Conservation (phyloP, 2,113 vertebrate genomes). For the Menidia beryllina region DNA sequence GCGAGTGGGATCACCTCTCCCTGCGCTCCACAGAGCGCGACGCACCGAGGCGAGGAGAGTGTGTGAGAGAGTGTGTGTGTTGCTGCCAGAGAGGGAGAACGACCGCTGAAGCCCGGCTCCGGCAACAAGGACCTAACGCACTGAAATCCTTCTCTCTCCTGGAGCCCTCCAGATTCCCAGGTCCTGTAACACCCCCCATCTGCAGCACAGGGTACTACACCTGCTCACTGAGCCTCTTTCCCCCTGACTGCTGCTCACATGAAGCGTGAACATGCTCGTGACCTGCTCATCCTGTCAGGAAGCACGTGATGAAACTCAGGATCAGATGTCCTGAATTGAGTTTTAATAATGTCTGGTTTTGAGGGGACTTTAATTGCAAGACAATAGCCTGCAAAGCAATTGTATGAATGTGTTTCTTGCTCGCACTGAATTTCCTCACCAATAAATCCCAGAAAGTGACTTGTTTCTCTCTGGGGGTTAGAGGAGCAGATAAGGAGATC, state of each 20-base stretch:
- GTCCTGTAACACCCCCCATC: constrained; percentile 76
- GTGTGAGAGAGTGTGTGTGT: background rate
- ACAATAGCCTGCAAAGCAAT: too few species aligned
- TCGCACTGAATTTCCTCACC: too few species aligned
- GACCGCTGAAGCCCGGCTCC: constrained; percentile 48
- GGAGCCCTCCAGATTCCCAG: constrained; percentile 66
- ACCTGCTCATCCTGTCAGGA: constrained; percentile 11
- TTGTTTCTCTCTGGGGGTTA: too few species aligned
- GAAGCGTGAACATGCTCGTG: constrained; percentile 57
- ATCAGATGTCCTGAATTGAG: too few species aligned
- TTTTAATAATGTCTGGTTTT: too few species aligned
- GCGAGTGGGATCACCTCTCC: constrained; percentile 46
- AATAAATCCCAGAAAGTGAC: too few species aligned
- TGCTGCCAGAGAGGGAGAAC: constrained; percentile 56
- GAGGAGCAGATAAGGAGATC: too few species aligned
- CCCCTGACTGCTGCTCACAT: constrained; percentile 34
- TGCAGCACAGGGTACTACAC: constrained; percentile 50
- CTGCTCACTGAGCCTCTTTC: background rate
- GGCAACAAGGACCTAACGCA: constrained; percentile 62
- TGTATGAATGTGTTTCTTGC: too few species aligned
- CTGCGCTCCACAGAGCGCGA: constrained; percentile 43
- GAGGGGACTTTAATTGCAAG: too few species aligned
- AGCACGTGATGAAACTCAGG: constrained; percentile 16
- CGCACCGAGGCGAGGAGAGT: constrained; percentile 29
- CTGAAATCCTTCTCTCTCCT: constrained; percentile 63